phyloP scores from a whole-genome alignment of 2,113 vertebrate species.

The Barbus barbus region DNA sequence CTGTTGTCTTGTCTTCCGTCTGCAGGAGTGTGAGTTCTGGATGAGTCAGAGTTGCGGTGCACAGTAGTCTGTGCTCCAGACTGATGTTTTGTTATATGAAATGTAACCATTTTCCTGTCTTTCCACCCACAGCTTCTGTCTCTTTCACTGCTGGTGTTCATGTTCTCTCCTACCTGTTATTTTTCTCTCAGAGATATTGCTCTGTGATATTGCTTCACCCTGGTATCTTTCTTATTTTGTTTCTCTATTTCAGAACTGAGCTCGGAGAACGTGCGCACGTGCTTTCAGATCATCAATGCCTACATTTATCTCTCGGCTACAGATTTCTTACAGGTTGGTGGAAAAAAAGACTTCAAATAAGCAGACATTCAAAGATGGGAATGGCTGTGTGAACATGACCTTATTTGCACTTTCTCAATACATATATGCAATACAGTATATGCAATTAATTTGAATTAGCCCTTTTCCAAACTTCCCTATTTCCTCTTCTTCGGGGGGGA shows the following conservation, averaged over 20 bases:
- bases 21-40: background rate
- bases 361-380: background rate
- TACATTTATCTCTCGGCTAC: slow-evolving; percentile 90
- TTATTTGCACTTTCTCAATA: background rate
- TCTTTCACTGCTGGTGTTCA: background rate
- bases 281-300: slow-evolving; percentile 95
- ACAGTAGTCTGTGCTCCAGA: background rate
- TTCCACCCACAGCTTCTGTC: background rate
- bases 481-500: no score
- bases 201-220: background rate
- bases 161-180: slow-evolving; percentile 8
- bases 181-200: background rate
- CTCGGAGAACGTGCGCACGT: slow-evolving; percentile 92
- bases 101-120: slow-evolving; percentile 16
- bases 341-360: slow-evolving; percentile 2
- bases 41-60: background rate
- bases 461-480: no score
- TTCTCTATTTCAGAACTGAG: slow-evolving; percentile 85
- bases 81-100: slow-evolving; percentile 11
- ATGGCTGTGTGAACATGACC: background rate
- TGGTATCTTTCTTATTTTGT: slow-evolving; percentile 40
- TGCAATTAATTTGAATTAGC: no score
- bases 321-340: slow-evolving; percentile 92
- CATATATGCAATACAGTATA: no score
- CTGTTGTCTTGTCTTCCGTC: background rate